Base-by-base conservation (phyloP, 2,888 invertebrate genomes). In the Masnerella sp. region DNA sequence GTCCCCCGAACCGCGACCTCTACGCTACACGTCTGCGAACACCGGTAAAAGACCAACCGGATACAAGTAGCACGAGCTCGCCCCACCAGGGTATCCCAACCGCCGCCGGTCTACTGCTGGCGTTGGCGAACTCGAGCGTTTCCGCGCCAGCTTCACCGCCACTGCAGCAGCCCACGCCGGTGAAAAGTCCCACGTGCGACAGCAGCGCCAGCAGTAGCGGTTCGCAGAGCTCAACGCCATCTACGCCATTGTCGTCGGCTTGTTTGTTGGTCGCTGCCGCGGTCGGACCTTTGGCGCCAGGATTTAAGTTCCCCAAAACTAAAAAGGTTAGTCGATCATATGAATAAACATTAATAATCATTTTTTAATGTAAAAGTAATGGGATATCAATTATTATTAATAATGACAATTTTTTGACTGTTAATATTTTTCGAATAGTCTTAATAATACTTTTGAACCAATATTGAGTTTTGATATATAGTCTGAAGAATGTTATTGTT, bases 231-330 rank as follows among this genome's bases (percentile, higher is more conserved):
- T 90, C 90, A 0, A 90, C 90, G 4, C 91, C 91, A 0, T 89
- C 90, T 47, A 90, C 91, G 0, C 90, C 90, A 0, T 88, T 95
- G 0, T 95, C 95, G 65, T 94, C 95, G 1, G 94, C 95, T 0
- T 95, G 95, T 83, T 88, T 95, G 14, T 85, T 95, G 54, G 94
- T 95, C 2, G 95, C 95, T 77, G 95, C 95, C 0, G 95, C 95
- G 0, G 95, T 95, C 2, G 95, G 94, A 2, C 95, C 94, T 0
- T 89, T 94, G 4, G 95, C 93, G 74, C 92, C 92, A 0, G 95
- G 93, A 51, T 96, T 96, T 82, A 96, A 96, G 87, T 93, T 96
- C 83, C 96, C 96, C 0, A 97, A 97, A 89, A 96, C 97, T 0
- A 97, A 97, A 88, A 97, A 96, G 87, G 68, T 68, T 15, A 2